phyloP scores from a whole-genome alignment of 1,140 invertebrate genomes.

The Paracyclopina nana region DNA sequence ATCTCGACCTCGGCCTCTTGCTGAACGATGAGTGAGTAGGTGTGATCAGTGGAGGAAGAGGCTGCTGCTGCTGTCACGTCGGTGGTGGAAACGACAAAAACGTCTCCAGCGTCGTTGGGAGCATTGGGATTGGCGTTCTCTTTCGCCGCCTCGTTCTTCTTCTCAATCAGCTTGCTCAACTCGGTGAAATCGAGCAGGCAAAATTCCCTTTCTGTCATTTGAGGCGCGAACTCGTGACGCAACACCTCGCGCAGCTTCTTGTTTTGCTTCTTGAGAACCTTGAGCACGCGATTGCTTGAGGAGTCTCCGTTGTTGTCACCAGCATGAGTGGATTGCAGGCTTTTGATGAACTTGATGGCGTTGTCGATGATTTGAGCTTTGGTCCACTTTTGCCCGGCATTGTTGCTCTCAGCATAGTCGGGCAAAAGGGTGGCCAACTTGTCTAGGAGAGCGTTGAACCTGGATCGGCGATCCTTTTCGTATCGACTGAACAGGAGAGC shows the following conservation, averaged over 20 bases:
- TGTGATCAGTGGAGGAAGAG: no score
- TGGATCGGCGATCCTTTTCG: neutral
- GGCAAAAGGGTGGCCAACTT: neutral
- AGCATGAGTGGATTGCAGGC: neutral
- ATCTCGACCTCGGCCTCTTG: no score
- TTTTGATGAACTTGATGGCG: neutral
- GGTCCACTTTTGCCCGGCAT: neutral
- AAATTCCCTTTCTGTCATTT: neutral
- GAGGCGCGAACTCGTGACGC: neutral
- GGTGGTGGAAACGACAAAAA: no score
- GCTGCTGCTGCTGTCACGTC: no score
- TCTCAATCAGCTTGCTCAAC: neutral
- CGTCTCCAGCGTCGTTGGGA: no score
- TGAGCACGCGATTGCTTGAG: neutral
- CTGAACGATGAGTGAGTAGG: no score
- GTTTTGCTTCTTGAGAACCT: neutral
- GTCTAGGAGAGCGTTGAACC: constrained; percentile 4
- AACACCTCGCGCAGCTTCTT: constrained; percentile 1
- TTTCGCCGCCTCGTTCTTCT: neutral
- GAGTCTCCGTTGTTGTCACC: neutral
- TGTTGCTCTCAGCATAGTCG: neutral
- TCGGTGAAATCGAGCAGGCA: neutral
- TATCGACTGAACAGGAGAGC: neutral
- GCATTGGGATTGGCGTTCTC: neutral
- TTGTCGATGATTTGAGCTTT: neutral